phyloP scores from a whole-genome alignment of 2,888 invertebrate genomes.

The Odontocolon sp. region DNA sequence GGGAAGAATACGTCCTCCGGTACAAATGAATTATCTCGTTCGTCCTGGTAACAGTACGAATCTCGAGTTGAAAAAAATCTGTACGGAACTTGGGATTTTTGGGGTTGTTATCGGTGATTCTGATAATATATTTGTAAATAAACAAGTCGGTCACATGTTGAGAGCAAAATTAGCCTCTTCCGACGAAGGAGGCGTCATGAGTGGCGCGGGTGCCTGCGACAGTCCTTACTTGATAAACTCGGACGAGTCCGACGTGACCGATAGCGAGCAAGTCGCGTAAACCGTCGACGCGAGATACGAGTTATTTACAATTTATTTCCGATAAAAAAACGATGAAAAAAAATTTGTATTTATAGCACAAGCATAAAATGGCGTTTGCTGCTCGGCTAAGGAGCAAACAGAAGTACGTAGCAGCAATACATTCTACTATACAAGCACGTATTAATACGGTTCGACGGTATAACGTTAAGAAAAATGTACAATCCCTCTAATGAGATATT shows the following conservation, averaged over 20 bases:
- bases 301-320: too few relatives aligned
- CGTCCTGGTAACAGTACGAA: slow-evolving; percentile 69
- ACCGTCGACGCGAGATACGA: too few relatives aligned
- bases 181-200: slow-evolving; percentile 85
- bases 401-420: too few relatives aligned
- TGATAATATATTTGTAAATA: slow-evolving; percentile 79
- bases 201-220: slow-evolving; percentile 84
- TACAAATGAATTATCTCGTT: slow-evolving; percentile 82
- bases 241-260: too few relatives aligned
- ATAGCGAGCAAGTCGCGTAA: too few relatives aligned
- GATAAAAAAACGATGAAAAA: background rate
- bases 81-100: slow-evolving; percentile 86
- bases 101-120: slow-evolving; percentile 83
- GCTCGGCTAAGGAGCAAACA: too few relatives aligned
- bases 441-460: too few relatives aligned
- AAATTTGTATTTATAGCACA: too few relatives aligned
- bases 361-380: too few relatives aligned
- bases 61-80: slow-evolving; percentile 77
- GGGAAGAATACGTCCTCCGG: slow-evolving; percentile 83
- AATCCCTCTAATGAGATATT: too few relatives aligned
- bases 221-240: slow-evolving; percentile 82
- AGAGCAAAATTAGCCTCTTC: slow-evolving; percentile 82
- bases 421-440: too few relatives aligned
- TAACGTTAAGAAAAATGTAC: too few relatives aligned
- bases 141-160: slow-evolving; percentile 83